Conservation (phyloP, 2,797 vertebrate genomes). For the Sphaeramia orbicularis region DNA sequence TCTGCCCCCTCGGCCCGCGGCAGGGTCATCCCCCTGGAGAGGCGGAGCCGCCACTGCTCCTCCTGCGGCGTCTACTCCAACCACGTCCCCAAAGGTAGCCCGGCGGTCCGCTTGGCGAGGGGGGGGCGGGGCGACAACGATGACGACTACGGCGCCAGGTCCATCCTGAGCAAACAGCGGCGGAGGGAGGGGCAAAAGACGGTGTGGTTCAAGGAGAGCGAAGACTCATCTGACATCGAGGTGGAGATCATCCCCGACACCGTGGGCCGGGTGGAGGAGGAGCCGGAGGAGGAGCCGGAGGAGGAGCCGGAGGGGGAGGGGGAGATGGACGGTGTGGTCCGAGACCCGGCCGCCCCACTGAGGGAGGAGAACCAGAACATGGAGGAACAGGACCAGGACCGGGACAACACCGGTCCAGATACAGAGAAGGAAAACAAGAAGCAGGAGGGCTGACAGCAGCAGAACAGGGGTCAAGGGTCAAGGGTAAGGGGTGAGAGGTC, state of each 20-base stretch:
- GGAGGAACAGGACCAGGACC: slow-evolving; percentile 59
- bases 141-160: slow-evolving; percentile 77
- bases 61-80: slow-evolving; percentile 78
- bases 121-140: slow-evolving; percentile 43
- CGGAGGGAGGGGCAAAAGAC: slow-evolving; percentile 90
- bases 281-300: slow-evolving; percentile 72
- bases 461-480: slow-evolving; percentile 53
- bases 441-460: slow-evolving; percentile 58
- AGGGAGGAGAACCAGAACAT: slow-evolving; percentile 56
- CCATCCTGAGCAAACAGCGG: slow-evolving; percentile 89
- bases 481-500: too few species aligned
- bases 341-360: slow-evolving; percentile 63
- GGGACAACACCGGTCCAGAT: slow-evolving; percentile 41
- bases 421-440: slow-evolving; percentile 52
- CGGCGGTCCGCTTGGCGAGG: slow-evolving; percentile 35
- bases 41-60: slow-evolving; percentile 75
- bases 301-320: slow-evolving; percentile 71
- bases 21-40: slow-evolving; percentile 73
- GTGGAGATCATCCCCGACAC: slow-evolving; percentile 89
- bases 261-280: slow-evolving; percentile 76
- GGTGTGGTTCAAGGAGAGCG: slow-evolving; percentile 94
- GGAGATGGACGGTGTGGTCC: slow-evolving; percentile 72
- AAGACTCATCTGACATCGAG: slow-evolving; percentile 89
- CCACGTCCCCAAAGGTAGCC: slow-evolving; percentile 76
- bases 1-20: slow-evolving; percentile 65